Evolutionary conservation across 2,113 vertebrate genomes (phyloP), one percentile per base, ranked within the genome.

Genomic region (Mellivora capensis): DNA sequence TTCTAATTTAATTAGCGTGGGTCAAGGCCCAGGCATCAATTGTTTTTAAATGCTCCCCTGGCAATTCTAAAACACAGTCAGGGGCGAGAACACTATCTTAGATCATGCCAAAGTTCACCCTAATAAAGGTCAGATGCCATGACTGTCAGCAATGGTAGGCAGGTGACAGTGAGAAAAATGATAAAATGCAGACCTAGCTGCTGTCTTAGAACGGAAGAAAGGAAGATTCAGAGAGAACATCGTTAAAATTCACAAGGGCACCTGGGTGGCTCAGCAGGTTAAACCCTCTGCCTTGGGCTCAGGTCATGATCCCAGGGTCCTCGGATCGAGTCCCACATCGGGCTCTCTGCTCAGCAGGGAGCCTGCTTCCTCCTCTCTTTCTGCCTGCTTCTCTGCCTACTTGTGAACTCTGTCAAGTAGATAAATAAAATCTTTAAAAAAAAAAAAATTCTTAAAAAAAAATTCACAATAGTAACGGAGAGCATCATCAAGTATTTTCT

Each of bases 1-100:
- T 52, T 90, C 79, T 87, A 72, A 96, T 69, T 90, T 83, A 80
- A 91, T 94, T 87, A 93, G 34, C 54, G 64, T 84, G n/a, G 25
- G 89, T 93, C 67, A 96, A n/a, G 67, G 69, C 25, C 14, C n/a
- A 84, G 8, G 61, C 77, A 93, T 44, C 83, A 79, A 13, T 92
- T 71, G 49, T 80, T 91, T 87, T 64, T 72, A 93, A 93, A 49
- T 89, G 21, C 4, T 86, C 49, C 64, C 25, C 11, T 25, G 59
- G 59, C 29, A n/a, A 91, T 76, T 93, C 39, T 94, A 81, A 95
- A 87, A 21, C 76, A 67, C 29, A 67, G 71, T 57, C 37, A 90
- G 37, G 27, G 52, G 47, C 91, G 72, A 86, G 77, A 52, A 37
- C 59, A 72, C 9, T 61, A 72, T n/a, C 47, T 92, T 72, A 34